Evolutionary conservation across 2,113 vertebrate species (phyloP).

Genomic region (Eptesicus fuscus): DNA sequence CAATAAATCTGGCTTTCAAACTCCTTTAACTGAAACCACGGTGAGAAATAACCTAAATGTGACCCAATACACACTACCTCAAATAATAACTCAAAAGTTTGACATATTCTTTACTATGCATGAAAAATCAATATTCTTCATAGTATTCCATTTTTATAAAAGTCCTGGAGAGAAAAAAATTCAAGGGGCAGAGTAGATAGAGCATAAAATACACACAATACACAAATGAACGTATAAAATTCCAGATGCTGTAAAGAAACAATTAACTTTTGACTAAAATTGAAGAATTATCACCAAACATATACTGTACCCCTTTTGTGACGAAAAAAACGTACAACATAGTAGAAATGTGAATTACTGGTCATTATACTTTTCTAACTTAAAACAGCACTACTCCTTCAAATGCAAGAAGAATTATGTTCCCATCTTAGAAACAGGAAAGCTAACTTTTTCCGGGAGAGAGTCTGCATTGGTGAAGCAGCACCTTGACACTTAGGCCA

Average conservation of each 20-base stretch:
- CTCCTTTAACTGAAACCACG: neutral
- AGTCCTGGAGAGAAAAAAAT: neutral
- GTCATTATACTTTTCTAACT: neutral
- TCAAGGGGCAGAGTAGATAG: neutral
- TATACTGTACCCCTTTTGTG: neutral
- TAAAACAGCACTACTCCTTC: neutral
- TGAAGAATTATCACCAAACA: neutral
- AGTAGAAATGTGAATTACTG: neutral
- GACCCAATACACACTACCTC: neutral
- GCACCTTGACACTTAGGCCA: neutral
- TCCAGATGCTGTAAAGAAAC: neutral
- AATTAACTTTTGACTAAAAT: neutral
- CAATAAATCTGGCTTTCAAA: neutral
- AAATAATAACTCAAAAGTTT: neutral
- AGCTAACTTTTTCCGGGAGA: neutral
- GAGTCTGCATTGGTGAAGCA: neutral
- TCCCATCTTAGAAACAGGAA: neutral
- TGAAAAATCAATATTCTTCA: neutral
- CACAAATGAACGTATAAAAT: neutral
- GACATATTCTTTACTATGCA: neutral
- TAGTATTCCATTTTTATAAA: neutral
- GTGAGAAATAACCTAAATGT: neutral
- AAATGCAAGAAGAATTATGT: neutral
- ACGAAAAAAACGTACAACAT: neutral
- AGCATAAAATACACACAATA: neutral